Evolutionary conservation across 2,888 invertebrate species (phyloP).

Genomic region (Poecilus cupreus): DNA sequence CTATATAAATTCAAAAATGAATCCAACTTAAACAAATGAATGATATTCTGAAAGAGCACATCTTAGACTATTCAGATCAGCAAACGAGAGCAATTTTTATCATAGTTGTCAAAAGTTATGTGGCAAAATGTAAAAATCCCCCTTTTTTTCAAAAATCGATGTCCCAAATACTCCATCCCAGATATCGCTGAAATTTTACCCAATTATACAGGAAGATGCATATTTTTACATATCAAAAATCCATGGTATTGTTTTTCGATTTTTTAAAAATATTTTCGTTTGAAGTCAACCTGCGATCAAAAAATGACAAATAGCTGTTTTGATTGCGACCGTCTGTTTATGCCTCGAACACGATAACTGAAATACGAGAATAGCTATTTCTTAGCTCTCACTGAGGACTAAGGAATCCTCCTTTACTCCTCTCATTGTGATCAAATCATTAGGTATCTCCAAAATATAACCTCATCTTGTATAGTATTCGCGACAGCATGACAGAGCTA

Average conservation of each 20-base stretch:
- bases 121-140: neutral
- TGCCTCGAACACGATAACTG: neutral
- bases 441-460: neutral
- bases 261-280: neutral
- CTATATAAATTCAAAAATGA: no score
- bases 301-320: neutral
- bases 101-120: no score
- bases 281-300: neutral
- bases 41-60: no score
- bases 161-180: neutral
- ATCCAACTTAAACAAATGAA: no score
- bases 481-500: neutral
- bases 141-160: neutral
- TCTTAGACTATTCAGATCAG: no score
- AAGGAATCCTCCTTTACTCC: neutral
- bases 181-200: neutral
- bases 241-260: no score
- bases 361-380: neutral
- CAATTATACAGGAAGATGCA: neutral
- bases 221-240: neutral
- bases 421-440: neutral
- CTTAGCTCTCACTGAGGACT: constrained; percentile 3
- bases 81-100: neutral
- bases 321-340: neutral
- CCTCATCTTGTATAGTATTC: constrained; percentile 3